Conservation (phyloP, 2,888 invertebrate genomes). For the Tipula lateralis region DNA sequence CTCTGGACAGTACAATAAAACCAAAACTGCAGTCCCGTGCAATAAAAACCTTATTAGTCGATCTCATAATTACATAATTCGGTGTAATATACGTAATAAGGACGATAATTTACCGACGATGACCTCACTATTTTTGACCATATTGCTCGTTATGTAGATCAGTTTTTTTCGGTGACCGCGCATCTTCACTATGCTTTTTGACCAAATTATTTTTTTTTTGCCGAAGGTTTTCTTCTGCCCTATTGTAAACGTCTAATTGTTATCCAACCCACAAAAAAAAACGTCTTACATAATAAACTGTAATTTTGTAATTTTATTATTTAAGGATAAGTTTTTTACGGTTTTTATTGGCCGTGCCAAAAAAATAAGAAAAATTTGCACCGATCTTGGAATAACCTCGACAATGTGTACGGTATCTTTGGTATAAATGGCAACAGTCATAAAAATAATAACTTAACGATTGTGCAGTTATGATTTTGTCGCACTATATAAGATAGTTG, state of each 20-base stretch:
- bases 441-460: background rate
- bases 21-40: background rate
- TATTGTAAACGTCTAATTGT: background rate
- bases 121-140: background rate
- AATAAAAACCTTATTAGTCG: background rate
- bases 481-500: background rate
- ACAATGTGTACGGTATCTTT: background rate
- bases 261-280: background rate
- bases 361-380: background rate
- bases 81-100: background rate
- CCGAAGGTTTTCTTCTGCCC: background rate
- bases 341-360: background rate
- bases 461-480: background rate
- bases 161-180: background rate
- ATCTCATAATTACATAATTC: background rate
- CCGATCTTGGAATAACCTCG: background rate
- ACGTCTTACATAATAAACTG: background rate
- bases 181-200: background rate
- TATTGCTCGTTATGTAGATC: background rate
- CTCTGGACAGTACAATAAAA: background rate
- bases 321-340: background rate
- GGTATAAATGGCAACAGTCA: background rate
- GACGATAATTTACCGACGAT: background rate
- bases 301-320: background rate
- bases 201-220: background rate